A percentile compares a stretch with the other conserved stretches of the same genome.
Evolutionary conservation across 2,113 vertebrate genomes (phyloP).

Genomic region (Callocephalon fimbriatum): DNA sequence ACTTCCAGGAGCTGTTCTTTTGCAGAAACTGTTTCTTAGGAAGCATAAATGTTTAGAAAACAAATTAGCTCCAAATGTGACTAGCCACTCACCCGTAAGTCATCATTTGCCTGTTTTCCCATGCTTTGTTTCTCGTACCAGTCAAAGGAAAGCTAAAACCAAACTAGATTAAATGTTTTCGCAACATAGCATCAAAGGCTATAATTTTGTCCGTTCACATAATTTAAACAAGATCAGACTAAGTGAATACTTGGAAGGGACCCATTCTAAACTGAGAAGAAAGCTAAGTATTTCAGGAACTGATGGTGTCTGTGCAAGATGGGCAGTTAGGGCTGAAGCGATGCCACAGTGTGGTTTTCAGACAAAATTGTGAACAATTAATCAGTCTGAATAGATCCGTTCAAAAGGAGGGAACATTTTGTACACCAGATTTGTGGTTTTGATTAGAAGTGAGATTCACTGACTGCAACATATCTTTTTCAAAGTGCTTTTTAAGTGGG

Average conservation of each 20-base stretch:
- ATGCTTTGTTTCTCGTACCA: constrained; percentile 54
- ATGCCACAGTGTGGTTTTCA: constrained; percentile 33
- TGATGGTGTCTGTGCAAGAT: neutral
- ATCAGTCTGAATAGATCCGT: neutral
- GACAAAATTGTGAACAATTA: constrained; percentile 28
- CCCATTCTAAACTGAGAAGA: constrained; percentile 27
- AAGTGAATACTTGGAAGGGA: constrained; percentile 19
- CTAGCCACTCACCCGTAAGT: constrained; percentile 42
- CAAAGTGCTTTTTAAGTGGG: neutral
- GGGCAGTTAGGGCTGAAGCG: neutral
- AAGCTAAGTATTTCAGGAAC: constrained; percentile 50
- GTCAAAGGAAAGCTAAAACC: constrained; percentile 45
- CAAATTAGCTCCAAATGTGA: constrained; percentile 65
- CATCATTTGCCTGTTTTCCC: constrained; percentile 43
- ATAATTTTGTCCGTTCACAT: constrained; percentile 17
- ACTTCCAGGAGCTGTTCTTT: constrained; percentile 44
- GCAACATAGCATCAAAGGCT: constrained; percentile 29
- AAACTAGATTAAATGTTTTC: constrained; percentile 54
- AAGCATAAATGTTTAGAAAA: constrained; percentile 63
- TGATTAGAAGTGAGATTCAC: neutral
- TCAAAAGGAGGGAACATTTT: constrained; percentile 11
- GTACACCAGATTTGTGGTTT: neutral
- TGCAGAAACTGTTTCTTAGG: constrained; percentile 32
- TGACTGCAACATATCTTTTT: neutral
- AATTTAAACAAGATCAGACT: constrained; percentile 60